Evolutionary conservation across 2,797 vertebrate species (phyloP), one percentile per base, ranked within the genome.

Genomic region (Enteromius viviparus): DNA sequence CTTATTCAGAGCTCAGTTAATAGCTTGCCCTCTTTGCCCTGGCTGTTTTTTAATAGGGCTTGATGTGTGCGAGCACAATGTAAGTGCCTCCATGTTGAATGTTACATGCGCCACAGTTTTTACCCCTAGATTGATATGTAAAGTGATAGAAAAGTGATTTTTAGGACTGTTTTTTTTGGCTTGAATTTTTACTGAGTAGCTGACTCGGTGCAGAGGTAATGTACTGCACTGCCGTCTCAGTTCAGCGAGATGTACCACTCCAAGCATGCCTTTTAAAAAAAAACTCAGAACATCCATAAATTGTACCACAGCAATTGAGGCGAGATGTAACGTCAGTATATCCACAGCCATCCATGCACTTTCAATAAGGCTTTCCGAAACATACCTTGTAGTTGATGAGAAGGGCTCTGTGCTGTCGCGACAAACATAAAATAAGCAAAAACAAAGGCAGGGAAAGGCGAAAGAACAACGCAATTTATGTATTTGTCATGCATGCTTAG

Each of bases 151-250:
- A 32, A 60, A 84, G 81, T 88, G 89, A 90, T 88, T 91, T 92
- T 91, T 92, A 92, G 91, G 85, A 86, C 85, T 89, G 17, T 8
- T 37, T 37, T 37, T 40, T 88, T 88, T 89, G 86, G 91, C 92
- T 91, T 92, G 85, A 90, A 66, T 84, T 68, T 65, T 62, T 80
- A 80, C 60, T 75, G 42, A 83, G 55, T 72, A 23, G 29, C 69
- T 84, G 69, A 66, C 40, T 91, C 88, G 84, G 90, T 94, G 92
- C 93, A 94, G 94, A 94, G 87, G 93, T 95, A 94, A 95, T 95
- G 94, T 95, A 92, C 94, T 95, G 94, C 91, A 92, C 84, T 91
- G 90, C 88, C 78, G 69, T 83, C 86, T 62, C 66, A 72, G 77
- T 81, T 91, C 79, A 86, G 84, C 42, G 90, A 92, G 94, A 93